Evolutionary conservation across 2,113 vertebrate species (phyloP).

Genomic region (Lathamus discolor): DNA sequence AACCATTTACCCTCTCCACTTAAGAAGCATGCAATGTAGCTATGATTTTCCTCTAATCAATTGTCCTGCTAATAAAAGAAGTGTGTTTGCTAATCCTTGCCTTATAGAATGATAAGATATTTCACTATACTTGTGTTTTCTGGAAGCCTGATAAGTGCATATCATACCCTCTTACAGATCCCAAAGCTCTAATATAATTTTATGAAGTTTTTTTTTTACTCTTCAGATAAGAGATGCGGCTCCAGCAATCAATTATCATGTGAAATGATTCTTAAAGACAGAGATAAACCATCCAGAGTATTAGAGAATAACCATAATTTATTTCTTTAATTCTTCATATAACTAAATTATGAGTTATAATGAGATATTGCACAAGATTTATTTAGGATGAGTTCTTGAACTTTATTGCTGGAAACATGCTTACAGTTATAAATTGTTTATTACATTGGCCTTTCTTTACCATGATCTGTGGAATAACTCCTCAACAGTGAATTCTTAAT

Average conservation of each 20-base stretch:
- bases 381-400: background rate
- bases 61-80: background rate
- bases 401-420: background rate
- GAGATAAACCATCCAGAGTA: background rate
- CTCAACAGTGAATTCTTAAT: slow-evolving; percentile 29
- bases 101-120: background rate
- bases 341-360: slow-evolving; percentile 26
- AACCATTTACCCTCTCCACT: background rate
- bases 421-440: slow-evolving; percentile 44
- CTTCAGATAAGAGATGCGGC: background rate
- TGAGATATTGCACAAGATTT: slow-evolving; percentile 11
- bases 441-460: background rate
- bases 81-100: background rate
- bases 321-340: slow-evolving; percentile 24
- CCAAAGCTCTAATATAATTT: slow-evolving; percentile 31
- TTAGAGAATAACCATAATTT: slow-evolving; percentile 10
- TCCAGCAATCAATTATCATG: background rate
- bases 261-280: slow-evolving; percentile 12
- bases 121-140: background rate
- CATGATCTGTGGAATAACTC: background rate
- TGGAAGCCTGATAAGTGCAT: background rate
- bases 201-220: background rate
- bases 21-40: background rate
- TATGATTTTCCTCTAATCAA: background rate
- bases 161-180: background rate